Evolutionary conservation across 2,113 vertebrate genomes (phyloP).

Genomic region (Dipodomys stephensi): DNA sequence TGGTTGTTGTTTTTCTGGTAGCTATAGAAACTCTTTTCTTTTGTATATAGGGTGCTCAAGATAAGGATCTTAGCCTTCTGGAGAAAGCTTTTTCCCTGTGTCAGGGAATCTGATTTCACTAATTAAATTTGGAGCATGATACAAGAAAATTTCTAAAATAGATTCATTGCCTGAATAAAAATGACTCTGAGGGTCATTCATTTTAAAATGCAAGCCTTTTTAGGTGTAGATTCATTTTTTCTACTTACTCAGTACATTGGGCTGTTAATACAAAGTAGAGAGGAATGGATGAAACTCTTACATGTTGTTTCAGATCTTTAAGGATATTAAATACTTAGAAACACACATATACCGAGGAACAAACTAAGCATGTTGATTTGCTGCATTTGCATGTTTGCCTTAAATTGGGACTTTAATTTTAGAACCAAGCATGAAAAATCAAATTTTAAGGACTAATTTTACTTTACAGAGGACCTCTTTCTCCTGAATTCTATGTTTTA

Average conservation of each 20-base stretch:
- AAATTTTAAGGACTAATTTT: not conserved
- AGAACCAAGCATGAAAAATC: conserved; percentile 16
- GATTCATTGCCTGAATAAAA: not conserved
- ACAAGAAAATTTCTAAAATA: not conserved
- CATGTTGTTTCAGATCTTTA: not conserved
- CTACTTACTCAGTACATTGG: not conserved
- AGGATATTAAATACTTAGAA: not conserved
- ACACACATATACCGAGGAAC: not conserved
- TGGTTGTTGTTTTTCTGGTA: not conserved
- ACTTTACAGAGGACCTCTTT: not conserved
- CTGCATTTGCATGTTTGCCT: conserved; percentile 55
- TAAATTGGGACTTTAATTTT: conserved; percentile 21
- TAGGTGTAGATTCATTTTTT: not conserved
- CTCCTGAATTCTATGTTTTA: not conserved
- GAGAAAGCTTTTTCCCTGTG: not conserved
- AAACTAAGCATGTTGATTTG: not conserved
- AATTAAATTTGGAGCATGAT: not conserved
- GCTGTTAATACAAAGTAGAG: not conserved
- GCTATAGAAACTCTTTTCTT: not conserved
- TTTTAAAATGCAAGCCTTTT: not conserved
- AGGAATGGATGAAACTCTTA: not conserved
- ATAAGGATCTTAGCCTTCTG: not conserved
- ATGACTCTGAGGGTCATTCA: not conserved
- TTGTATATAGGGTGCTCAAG: not conserved
- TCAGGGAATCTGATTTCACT: not conserved